Conservation (phyloP, 2,888 invertebrate genomes). For the Cerastis rubricosa region DNA sequence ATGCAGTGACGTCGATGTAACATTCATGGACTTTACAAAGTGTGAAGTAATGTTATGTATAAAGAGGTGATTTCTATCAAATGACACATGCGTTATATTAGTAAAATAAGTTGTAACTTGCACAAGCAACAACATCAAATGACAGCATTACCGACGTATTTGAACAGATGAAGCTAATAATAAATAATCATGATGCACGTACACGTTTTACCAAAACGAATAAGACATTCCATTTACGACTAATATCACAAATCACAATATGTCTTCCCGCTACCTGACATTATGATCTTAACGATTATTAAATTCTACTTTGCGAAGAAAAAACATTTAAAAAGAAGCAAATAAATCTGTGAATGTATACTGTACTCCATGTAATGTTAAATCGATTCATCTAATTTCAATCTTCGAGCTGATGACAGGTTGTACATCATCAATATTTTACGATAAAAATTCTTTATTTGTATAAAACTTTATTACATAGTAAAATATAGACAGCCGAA, state of each 20-base stretch:
- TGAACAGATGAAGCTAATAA: slow-evolving; percentile 19
- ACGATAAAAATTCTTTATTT: slow-evolving; percentile 82
- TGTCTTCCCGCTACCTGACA: not conserved
- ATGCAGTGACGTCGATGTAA: slow-evolving; percentile 80
- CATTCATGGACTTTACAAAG: slow-evolving; percentile 83
- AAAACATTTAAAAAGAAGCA: not conserved
- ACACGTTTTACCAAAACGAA: slow-evolving; percentile 10
- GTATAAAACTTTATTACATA: slow-evolving; percentile 85
- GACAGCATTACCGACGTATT: slow-evolving; percentile 56
- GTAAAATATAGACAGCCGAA: slow-evolving; percentile 69
- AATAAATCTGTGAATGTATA: slow-evolving; percentile 72
- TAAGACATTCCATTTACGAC: slow-evolving; percentile 17
- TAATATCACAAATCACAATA: slow-evolving; percentile 4
- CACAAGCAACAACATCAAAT: slow-evolving; percentile 80
- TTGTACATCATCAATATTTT: slow-evolving; percentile 73
- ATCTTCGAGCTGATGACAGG: slow-evolving; percentile 84
- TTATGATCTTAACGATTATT: not conserved
- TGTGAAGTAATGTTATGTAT: slow-evolving; percentile 83
- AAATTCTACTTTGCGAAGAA: not conserved
- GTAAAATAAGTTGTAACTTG: slow-evolving; percentile 75
- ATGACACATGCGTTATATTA: slow-evolving; percentile 82
- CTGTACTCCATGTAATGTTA: slow-evolving; percentile 83
- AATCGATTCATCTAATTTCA: slow-evolving; percentile 76
- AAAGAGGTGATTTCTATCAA: slow-evolving; percentile 86
- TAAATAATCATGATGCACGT: slow-evolving; percentile 8